Percentiles rank a stretch among this genome's conserved stretches.
Conservation (phyloP, 2,113 vertebrate genomes). For the Cynopterus brachyotis region DNA sequence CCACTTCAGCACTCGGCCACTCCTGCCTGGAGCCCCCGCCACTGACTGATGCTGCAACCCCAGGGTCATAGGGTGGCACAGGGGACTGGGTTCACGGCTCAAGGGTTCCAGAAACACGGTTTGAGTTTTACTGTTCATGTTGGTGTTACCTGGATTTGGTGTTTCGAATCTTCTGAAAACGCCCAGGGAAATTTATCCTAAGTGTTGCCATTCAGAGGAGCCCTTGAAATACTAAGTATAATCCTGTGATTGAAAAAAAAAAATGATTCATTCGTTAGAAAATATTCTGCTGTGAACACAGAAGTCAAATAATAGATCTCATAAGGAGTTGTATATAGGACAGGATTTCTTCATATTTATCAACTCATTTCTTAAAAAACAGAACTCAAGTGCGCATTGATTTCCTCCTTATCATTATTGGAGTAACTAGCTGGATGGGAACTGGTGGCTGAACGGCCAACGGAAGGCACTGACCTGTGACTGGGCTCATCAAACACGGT, state of each 20-base stretch:
- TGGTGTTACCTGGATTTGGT: background rate
- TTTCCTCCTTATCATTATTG: background rate
- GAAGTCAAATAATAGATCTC: background rate
- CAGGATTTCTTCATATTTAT: background rate
- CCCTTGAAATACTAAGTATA: background rate
- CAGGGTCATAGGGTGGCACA: background rate
- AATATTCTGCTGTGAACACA: background rate
- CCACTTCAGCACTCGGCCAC: background rate
- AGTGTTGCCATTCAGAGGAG: background rate
- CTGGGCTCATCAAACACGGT: background rate
- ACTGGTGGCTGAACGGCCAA: background rate
- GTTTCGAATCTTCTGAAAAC: background rate
- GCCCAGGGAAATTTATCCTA: background rate
- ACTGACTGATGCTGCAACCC: fast-evolving
- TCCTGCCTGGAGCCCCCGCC: fast-evolving
- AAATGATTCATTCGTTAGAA: background rate
- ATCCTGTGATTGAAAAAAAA: background rate
- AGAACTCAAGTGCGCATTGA: background rate
- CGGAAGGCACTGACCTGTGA: fast-evolving
- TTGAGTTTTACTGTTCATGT: background rate
- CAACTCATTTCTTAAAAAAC: background rate
- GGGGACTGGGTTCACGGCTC: background rate
- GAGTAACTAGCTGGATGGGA: background rate
- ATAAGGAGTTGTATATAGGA: background rate
- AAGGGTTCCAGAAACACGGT: background rate